phyloP scores from a whole-genome alignment of 30 jellyfish, hydroid and myxozoan genomes.

The Pseudorhiza aurosa region DNA sequence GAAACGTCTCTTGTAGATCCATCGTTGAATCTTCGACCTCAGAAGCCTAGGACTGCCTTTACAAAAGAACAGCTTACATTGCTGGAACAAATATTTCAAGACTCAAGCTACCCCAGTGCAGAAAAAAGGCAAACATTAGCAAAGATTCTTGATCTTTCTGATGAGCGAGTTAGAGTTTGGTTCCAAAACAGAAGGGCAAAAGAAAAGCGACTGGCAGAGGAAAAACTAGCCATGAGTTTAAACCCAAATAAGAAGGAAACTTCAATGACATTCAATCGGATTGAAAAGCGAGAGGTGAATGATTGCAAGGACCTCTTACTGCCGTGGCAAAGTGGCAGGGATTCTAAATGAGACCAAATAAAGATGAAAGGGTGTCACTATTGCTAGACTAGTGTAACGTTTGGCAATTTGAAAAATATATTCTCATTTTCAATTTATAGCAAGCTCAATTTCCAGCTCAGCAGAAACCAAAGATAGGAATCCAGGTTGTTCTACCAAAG shows the following conservation, averaged over 20 bases:
- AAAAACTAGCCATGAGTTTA: conserved; percentile 75
- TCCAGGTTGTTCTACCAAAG: too few species aligned
- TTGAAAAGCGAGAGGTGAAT: too few species aligned
- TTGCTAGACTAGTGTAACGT: too few species aligned
- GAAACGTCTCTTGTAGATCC: conserved; percentile 61
- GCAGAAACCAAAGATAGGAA: too few species aligned
- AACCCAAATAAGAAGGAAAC: not conserved
- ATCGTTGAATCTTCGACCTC: conserved; percentile 70
- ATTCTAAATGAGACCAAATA: too few species aligned
- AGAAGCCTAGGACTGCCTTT: conserved; percentile 89
- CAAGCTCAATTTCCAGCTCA: too few species aligned
- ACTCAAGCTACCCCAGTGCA: conserved; percentile 66
- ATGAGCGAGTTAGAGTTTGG: conserved; percentile 93
- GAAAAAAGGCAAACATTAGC: conserved; percentile 65
- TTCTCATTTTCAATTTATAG: too few species aligned
- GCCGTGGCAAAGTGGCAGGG: too few species aligned
- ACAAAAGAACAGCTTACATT: conserved; percentile 60
- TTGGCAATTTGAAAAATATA: too few species aligned
- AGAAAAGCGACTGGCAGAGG: conserved; percentile 85
- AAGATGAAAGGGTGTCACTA: too few species aligned
- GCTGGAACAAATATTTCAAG: conserved; percentile 74
- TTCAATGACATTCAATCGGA: not conserved
- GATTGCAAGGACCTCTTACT: too few species aligned
- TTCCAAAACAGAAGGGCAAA: conserved; percentile 94
- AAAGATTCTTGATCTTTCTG: conserved; percentile 44